phyloP scores from a whole-genome alignment of 2,888 invertebrate species.

The Pyrocoelia pectoralis region DNA sequence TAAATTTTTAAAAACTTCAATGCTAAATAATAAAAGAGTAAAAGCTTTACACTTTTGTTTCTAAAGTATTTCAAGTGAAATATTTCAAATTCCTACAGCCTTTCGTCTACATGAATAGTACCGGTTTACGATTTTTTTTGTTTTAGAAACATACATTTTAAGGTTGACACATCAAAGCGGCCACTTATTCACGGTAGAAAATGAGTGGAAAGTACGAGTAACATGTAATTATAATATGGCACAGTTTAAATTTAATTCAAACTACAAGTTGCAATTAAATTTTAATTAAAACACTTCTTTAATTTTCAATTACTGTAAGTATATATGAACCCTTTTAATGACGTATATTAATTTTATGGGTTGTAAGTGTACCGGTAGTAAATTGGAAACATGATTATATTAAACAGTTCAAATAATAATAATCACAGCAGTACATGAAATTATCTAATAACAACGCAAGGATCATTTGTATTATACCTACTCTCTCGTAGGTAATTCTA shows the following conservation, averaged over 20 bases:
- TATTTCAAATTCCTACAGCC: not conserved
- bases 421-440: too few relatives aligned
- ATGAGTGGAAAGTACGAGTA: constrained; percentile 1
- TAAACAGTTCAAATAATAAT: not conserved
- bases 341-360: not conserved
- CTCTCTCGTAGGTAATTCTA: too few relatives aligned
- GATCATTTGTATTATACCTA: too few relatives aligned
- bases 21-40: constrained; percentile 4
- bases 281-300: constrained; percentile 11
- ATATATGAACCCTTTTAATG: not conserved
- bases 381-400: not conserved
- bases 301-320: constrained; percentile 8
- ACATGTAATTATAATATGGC: constrained; percentile 3
- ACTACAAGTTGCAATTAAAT: constrained; percentile 9
- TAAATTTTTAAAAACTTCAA: constrained; percentile 19
- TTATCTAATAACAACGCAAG: too few relatives aligned
- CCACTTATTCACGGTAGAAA: not conserved
- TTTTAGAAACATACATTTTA: not conserved
- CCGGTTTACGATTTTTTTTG: not conserved
- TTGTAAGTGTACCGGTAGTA: not conserved
- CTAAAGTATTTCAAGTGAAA: not conserved
- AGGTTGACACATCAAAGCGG: constrained; percentile 9
- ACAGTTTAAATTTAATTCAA: constrained; percentile 4
- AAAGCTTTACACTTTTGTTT: constrained; percentile 5
- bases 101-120: not conserved